Conservation (phyloP, 2,888 invertebrate species). For the Ctenicera cuprea region DNA sequence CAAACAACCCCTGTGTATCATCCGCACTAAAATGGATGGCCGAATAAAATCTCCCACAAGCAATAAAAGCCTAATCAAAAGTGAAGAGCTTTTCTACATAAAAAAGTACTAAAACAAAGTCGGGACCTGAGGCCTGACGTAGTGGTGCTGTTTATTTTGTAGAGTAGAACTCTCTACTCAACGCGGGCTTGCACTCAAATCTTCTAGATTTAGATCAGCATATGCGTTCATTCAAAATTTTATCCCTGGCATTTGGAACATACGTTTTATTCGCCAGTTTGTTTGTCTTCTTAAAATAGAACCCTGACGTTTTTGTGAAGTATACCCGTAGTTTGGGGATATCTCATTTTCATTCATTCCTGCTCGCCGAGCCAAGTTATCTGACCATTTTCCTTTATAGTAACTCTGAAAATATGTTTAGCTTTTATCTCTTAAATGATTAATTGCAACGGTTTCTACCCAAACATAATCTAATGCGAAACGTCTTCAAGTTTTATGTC, state of each 20-base stretch:
- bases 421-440: neutral
- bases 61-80: conserved; percentile 30
- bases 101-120: conserved; percentile 30
- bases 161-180: conserved; percentile 12
- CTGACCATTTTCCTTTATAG: neutral
- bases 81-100: conserved; percentile 32
- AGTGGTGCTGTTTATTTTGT: conserved; percentile 20
- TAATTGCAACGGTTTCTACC: conserved; percentile 5
- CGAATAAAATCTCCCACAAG: conserved; percentile 18
- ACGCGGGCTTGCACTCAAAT: conserved; percentile 16
- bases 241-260: conserved; percentile 1
- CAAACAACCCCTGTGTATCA: neutral
- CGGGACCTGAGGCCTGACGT: conserved; percentile 1
- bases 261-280: conserved; percentile 22
- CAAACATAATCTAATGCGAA: conserved; percentile 7
- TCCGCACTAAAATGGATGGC: neutral
- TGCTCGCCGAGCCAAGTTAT: neutral
- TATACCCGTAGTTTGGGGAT: neutral
- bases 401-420: neutral
- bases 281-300: conserved; percentile 28
- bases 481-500: conserved; percentile 6
- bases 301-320: neutral
- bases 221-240: conserved; percentile 24
- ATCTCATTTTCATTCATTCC: conserved; percentile 13
- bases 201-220: conserved; percentile 26